phyloP scores from a whole-genome alignment of 1,140 invertebrate species.

The Sesamia nonagrioides region DNA sequence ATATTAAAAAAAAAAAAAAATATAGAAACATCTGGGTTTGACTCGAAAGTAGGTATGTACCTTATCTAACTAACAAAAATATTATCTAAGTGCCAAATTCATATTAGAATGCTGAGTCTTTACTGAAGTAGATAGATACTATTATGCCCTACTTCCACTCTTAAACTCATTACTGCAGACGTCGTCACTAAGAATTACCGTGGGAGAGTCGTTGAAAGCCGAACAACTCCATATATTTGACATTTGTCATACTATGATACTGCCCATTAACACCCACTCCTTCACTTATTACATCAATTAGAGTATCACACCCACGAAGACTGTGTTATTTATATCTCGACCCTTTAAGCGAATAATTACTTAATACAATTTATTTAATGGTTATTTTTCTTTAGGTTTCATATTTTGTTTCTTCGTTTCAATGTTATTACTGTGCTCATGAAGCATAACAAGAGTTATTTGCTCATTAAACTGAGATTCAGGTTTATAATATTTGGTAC shows the following conservation, averaged over 20 bases:
- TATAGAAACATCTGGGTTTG: neutral
- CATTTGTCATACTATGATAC: conserved; percentile 49
- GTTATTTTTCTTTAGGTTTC: neutral
- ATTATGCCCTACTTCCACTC: conserved; percentile 11
- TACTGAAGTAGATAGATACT: neutral
- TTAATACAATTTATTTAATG: conserved; percentile 23
- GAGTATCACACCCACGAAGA: conserved; percentile 31
- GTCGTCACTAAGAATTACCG: conserved; percentile 31
- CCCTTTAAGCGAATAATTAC: conserved; percentile 27
- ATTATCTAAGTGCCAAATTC: neutral
- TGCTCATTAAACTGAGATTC: neutral
- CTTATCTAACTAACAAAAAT: neutral
- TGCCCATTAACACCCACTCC: conserved; percentile 47
- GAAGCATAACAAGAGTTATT: neutral
- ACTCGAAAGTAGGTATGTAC: neutral
- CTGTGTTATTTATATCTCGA: conserved; percentile 35
- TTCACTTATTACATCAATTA: conserved; percentile 50
- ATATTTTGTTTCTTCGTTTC: neutral
- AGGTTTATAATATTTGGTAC: no score
- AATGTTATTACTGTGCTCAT: neutral
- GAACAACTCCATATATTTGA: conserved; percentile 30
- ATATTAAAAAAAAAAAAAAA: no score
- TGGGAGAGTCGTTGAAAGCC: conserved; percentile 31
- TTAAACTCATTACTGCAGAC: neutral
- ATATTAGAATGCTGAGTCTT: neutral